phyloP scores from a whole-genome alignment of 2,113 vertebrate species.

The Psittacula cyanocephala region DNA sequence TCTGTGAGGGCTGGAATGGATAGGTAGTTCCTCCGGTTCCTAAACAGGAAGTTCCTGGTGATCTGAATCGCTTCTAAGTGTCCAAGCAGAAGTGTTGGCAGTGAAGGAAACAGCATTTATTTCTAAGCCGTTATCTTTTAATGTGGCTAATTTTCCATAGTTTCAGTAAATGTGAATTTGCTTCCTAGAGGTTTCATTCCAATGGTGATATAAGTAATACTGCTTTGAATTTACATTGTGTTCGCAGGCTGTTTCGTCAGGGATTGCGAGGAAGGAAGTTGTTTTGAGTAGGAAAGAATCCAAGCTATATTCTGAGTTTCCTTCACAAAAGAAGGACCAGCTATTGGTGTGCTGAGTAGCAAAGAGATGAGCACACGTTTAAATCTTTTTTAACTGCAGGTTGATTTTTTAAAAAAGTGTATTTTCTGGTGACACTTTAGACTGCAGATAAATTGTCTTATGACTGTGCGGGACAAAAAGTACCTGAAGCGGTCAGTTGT shows the following conservation, averaged over 20 bases:
- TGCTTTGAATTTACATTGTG: background rate
- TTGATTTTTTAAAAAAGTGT: background rate
- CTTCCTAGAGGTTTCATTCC: background rate
- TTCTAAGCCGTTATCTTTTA: background rate
- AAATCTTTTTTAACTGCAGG: background rate
- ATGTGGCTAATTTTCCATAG: accelerated
- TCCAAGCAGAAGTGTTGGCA: background rate
- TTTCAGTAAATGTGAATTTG: background rate
- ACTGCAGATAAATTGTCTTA: background rate
- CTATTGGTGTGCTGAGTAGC: background rate
- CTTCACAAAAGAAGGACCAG: background rate
- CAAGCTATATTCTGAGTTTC: background rate
- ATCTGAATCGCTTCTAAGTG: background rate
- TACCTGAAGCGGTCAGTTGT: background rate
- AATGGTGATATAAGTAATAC: background rate
- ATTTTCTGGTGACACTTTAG: background rate
- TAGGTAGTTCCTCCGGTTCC: background rate
- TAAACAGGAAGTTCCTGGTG: background rate
- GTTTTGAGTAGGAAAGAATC: background rate
- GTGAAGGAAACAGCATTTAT: background rate
- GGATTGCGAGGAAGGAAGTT: constrained; percentile 34
- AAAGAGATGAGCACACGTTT: background rate
- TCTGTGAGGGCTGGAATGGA: background rate
- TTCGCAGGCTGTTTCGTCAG: background rate
- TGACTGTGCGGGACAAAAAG: no score